phyloP scores from a whole-genome alignment of 2,113 vertebrate species.

The Progne subis region DNA sequence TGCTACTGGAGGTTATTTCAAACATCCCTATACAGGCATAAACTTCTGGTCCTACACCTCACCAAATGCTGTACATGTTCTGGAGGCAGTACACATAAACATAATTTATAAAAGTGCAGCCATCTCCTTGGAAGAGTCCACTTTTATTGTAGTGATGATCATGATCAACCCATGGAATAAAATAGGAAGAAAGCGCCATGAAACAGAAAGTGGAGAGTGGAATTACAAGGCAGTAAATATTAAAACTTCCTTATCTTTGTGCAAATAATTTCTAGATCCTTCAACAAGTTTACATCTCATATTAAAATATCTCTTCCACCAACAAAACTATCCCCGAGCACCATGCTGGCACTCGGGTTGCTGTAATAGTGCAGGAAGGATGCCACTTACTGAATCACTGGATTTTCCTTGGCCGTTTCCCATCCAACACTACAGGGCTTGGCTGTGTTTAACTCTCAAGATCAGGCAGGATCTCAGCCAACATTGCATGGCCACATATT shows the following conservation, averaged over 20 bases:
- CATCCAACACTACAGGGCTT: conserved; percentile 56
- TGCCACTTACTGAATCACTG: conserved; percentile 46
- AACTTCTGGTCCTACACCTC: not conserved
- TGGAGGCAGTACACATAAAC: not conserved
- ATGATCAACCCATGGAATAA: not conserved
- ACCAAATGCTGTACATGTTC: not conserved
- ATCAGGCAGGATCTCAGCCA: conserved; percentile 60
- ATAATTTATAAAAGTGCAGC: not conserved
- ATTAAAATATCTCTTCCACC: conserved; percentile 29
- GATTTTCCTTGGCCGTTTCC: conserved; percentile 57
- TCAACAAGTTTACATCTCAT: not conserved
- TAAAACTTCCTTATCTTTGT: not conserved
- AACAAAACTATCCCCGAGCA: not conserved
- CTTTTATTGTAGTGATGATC: not conserved
- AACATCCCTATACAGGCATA: not conserved
- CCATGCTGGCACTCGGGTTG: conserved; percentile 12
- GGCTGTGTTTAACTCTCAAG: conserved; percentile 33
- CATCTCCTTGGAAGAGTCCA: not conserved
- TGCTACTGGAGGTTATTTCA: not conserved
- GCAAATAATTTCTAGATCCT: not conserved
- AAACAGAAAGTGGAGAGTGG: not conserved
- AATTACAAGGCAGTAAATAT: not conserved
- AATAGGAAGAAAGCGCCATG: not conserved
- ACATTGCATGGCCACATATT: conserved; percentile 45
- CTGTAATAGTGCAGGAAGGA: conserved; percentile 26